phyloP scores from a whole-genome alignment of 2,797 vertebrate genomes.

The Lemur catta region DNA sequence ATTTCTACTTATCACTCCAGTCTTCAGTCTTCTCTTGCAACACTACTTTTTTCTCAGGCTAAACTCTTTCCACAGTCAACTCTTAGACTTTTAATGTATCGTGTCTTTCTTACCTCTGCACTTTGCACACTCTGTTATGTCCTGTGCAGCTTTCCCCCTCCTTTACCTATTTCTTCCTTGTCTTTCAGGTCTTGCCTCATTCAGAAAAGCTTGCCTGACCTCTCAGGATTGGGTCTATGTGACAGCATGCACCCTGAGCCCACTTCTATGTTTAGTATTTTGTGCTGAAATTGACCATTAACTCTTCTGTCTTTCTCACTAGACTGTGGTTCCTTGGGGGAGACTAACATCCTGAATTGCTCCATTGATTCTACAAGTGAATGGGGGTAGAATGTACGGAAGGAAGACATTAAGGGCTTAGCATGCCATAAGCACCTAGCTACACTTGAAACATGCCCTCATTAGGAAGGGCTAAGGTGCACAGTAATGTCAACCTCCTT shows the following conservation, averaged over 20 bases:
- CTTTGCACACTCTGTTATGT: neutral
- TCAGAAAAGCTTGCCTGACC: neutral
- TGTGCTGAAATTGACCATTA: neutral
- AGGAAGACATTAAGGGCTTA: neutral
- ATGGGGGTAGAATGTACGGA: neutral
- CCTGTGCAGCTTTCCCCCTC: neutral
- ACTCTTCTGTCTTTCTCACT: neutral
- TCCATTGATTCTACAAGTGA: neutral
- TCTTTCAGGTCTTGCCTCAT: neutral
- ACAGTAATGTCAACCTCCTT: neutral
- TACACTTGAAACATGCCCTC: neutral
- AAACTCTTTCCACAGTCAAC: neutral
- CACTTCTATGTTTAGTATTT: neutral
- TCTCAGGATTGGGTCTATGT: neutral
- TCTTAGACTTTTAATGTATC: neutral
- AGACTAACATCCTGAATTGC: neutral
- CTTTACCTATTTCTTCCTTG: neutral
- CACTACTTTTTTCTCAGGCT: neutral
- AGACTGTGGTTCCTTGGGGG: neutral
- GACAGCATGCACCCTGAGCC: neutral
- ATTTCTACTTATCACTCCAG: neutral
- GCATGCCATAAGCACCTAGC: rapidly evolving
- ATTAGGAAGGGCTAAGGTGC: neutral
- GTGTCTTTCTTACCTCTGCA: neutral
- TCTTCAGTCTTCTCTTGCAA: neutral